These are phyloP conservation scores for Syngnathus floridae DNA, from an alignment of 2,113 vertebrate species.

Conservation along the genomic window DNA sequence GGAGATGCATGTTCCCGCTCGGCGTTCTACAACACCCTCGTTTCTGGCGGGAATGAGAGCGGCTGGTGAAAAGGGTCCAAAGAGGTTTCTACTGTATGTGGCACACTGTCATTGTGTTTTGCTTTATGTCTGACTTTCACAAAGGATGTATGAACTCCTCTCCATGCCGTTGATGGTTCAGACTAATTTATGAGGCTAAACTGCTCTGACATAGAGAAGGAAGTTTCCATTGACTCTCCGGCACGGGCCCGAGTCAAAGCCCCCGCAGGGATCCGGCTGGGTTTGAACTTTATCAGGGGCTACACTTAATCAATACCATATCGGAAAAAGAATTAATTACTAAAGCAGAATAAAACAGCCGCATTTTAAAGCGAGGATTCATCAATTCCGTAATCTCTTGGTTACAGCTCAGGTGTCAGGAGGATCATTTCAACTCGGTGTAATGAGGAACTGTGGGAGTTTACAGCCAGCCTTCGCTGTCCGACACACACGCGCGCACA, in stretches of 20 bases:
- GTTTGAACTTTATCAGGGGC: constrained; percentile 99
- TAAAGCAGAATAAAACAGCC: constrained; percentile 99
- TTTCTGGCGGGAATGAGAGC: constrained; percentile 26
- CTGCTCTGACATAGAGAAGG: constrained; percentile 79
- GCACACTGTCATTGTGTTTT: neutral
- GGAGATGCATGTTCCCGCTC: constrained; percentile 73
- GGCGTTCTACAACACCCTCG: constrained; percentile 52
- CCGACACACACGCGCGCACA: constrained; percentile 13
- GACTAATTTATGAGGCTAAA: constrained; percentile 98
- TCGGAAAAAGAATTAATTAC: constrained; percentile 99
- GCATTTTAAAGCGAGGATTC: constrained; percentile 99
- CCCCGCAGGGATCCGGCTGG: constrained; percentile 86
- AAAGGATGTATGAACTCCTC: constrained; percentile 77
- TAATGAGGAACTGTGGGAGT: constrained; percentile 99
- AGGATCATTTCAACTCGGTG: constrained; percentile 93
- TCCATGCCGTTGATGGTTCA: constrained; percentile 71
- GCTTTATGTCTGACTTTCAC: constrained; percentile 35
- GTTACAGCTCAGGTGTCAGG: constrained; percentile 95
- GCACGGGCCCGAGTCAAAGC: constrained; percentile 75
- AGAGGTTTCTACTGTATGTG: neutral
- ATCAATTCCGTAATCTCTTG: constrained; percentile 98
- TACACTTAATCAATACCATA: constrained; percentile 99
- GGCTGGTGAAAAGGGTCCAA: constrained; percentile 12
- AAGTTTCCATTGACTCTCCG: constrained; percentile 97
- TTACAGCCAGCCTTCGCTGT: constrained; percentile 61